Base-by-base conservation (phyloP, 2,113 vertebrate species). In the Sitta europaea region DNA sequence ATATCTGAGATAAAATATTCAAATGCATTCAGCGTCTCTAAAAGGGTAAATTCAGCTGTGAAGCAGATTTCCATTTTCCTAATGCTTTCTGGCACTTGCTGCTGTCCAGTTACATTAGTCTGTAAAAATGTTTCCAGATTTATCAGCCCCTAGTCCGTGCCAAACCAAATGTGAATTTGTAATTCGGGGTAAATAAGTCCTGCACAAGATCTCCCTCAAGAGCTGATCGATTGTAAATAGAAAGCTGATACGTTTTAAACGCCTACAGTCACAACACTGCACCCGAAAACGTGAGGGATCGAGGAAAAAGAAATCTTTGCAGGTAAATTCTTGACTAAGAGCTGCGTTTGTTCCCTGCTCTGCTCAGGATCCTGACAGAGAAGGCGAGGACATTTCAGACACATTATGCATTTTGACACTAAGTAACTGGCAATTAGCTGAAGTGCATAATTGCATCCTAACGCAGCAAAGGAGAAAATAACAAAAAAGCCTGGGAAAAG, bases 1-100 rank as follows among this genome's bases (percentile, higher is more conserved):
- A 18, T 51, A 91, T 85, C 63, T 84, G 85, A 97, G 94, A 97
- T 97, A 96, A 97, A 96, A 97, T 90, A 98, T 97, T 97, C 94
- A 97, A 97, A 97, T 93, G 86, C 77, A 97, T 95, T 92, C 97
- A 36, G 59, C 83, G 92, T 82, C 95, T 95, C 22, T 81, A 86
- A 96, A 97, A 96, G 87, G 70, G 88, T 74, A 97, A 96, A 96
- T 96, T 97, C 96, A 93, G 92, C 96, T 81, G 12, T 87, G 97
- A 86, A 96, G 72, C 92, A 76, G 72, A 96, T 96, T 96, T 95
- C 96, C 93, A 96, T 97, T 97, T 96, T 94, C 87, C 86, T 96
- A 97, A 97, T 95, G 97, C 94, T 94, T 89, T 70, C 72, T 98
- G 97, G 96, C 97, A 97, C 95, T 95, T 92, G 65, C 87, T 68